These are phyloP conservation scores for Puffinus mauretanicus DNA, from an alignment of 2,113 vertebrate genomes.

Conservation along the genomic window DNA sequence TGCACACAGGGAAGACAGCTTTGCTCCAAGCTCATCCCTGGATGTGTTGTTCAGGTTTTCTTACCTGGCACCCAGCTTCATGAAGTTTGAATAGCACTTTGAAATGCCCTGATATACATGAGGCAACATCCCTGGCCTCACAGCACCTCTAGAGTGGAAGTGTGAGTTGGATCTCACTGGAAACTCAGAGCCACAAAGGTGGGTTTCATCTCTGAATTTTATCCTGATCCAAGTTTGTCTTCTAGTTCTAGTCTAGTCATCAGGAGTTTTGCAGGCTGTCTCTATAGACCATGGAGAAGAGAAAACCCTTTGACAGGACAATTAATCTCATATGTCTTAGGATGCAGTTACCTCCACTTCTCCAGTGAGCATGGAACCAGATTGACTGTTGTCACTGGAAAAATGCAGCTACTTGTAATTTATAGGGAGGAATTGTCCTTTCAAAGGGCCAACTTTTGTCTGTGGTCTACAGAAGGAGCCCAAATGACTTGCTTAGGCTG, in stretches of 20 bases:
- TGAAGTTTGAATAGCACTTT: neutral
- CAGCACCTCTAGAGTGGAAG: neutral
- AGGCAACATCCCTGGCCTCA: neutral
- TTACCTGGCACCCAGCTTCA: neutral
- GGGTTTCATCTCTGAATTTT: neutral
- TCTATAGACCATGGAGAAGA: neutral
- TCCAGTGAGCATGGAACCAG: neutral
- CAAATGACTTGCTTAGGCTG: neutral
- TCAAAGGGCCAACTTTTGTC: neutral
- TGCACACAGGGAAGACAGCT: neutral
- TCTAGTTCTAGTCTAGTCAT: neutral
- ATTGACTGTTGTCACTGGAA: neutral
- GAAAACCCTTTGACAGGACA: neutral
- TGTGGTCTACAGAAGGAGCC: neutral
- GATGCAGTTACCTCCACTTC: neutral
- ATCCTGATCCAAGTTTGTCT: neutral
- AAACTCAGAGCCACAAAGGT: neutral
- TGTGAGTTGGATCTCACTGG: neutral
- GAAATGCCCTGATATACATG: neutral
- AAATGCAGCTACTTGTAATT: neutral
- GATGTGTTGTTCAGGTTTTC: neutral
- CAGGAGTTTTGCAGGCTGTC: neutral
- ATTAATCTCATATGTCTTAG: neutral
- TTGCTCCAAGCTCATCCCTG: neutral
- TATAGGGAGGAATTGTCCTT: neutral